Percentiles rank a stretch among this genome's conserved stretches.
Conservation (phyloP, 2,888 invertebrate species). For the Suillia variegata region DNA sequence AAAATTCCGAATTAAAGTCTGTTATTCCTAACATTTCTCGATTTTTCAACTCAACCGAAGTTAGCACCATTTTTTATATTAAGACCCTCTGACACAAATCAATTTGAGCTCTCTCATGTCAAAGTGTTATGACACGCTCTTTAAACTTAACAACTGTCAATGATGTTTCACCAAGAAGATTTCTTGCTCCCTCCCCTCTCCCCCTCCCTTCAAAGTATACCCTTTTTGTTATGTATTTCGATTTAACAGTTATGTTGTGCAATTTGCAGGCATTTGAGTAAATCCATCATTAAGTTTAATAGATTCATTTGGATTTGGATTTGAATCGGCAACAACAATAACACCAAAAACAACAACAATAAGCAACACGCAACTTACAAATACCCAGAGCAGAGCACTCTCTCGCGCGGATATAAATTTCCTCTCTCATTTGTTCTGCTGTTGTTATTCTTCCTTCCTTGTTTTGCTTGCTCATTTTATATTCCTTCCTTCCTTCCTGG, state of each 20-base stretch:
- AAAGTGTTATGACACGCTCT: too few species aligned
- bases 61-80: too few species aligned
- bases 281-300: not conserved
- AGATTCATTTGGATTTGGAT: not conserved
- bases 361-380: slow-evolving; percentile 21
- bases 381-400: slow-evolving; percentile 29
- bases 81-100: too few species aligned
- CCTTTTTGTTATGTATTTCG: too few species aligned
- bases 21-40: too few species aligned
- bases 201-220: too few species aligned
- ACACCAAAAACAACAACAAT: slow-evolving; percentile 25
- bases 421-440: slow-evolving; percentile 29
- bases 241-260: not conserved
- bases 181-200: too few species aligned
- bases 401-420: slow-evolving; percentile 44
- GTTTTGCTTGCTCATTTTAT: not conserved
- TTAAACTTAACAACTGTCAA: too few species aligned
- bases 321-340: slow-evolving; percentile 26
- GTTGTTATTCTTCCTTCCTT: slow-evolving; percentile 10
- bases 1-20: too few species aligned
- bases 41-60: too few species aligned
- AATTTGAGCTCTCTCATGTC: too few species aligned
- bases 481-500: slow-evolving; percentile 24
- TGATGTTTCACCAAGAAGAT: too few species aligned
- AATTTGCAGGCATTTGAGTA: not conserved